Conservation (phyloP, 2,113 vertebrate species). For the Cynoglossus semilaevis region DNA sequence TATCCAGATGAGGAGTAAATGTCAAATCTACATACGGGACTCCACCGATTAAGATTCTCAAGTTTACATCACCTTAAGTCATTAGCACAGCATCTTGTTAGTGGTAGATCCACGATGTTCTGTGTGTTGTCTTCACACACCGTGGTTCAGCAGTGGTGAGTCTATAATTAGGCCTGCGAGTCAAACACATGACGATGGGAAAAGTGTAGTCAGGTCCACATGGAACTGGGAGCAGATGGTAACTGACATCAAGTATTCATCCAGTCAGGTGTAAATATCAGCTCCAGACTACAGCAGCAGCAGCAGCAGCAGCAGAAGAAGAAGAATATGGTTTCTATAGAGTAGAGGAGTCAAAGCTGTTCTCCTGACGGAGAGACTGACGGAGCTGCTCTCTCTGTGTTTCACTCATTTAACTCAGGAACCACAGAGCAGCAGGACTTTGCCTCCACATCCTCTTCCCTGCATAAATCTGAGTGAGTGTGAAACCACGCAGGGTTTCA, state of each 20-base stretch:
- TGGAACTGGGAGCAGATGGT: conserved; percentile 43
- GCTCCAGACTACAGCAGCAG: background rate
- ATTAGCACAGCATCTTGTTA: conserved; percentile 25
- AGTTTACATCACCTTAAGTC: conserved; percentile 24
- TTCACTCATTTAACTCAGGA: conserved; percentile 46
- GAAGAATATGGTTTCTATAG: too few relatives aligned
- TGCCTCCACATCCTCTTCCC: conserved; percentile 19
- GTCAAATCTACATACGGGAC: conserved; percentile 48
- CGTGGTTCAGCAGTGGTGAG: conserved; percentile 10
- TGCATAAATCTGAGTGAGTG: conserved; percentile 21
- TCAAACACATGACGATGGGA: conserved; percentile 31
- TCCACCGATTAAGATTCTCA: conserved; percentile 30
- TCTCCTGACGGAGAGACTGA: conserved; percentile 1
- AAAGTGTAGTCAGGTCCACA: conserved; percentile 32
- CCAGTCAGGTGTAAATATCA: conserved; percentile 34
- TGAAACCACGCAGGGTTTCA: conserved; percentile 22
- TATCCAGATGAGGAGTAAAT: conserved; percentile 47
- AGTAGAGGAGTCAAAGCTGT: too few relatives aligned
- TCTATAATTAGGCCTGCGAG: conserved; percentile 55
- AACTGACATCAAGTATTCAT: conserved; percentile 42
- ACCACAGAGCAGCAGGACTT: conserved; percentile 22
- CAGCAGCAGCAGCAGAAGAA: background rate
- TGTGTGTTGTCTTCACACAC: conserved; percentile 33
- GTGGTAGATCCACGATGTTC: conserved; percentile 36
- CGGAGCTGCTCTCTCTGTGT: conserved; percentile 1